Evolutionary conservation across 2,888 invertebrate species (phyloP).

Genomic region (Odontocolon sp.): DNA sequence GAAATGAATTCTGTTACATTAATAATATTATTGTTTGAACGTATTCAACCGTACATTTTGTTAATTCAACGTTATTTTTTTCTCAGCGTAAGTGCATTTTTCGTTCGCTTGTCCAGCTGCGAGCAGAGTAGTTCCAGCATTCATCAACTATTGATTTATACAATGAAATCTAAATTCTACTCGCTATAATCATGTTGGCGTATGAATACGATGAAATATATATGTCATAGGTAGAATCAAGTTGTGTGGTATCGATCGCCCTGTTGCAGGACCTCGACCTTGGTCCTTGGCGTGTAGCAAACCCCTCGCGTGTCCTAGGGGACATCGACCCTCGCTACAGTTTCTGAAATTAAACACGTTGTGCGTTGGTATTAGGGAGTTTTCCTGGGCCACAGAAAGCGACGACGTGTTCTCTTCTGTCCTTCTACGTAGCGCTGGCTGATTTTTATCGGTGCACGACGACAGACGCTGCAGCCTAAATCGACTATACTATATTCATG

Average conservation of each 20-base stretch:
- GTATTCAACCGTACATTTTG: no score
- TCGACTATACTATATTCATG: not conserved
- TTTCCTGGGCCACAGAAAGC: slow-evolving; percentile 39
- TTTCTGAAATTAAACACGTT: slow-evolving; percentile 33
- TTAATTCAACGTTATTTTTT: no score
- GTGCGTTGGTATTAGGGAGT: slow-evolving; percentile 17
- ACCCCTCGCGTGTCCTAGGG: slow-evolving; percentile 63
- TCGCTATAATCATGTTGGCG: no score
- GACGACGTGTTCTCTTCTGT: not conserved
- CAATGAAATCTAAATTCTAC: no score
- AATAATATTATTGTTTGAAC: no score
- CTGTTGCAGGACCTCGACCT: slow-evolving; percentile 75
- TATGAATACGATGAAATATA: not conserved
- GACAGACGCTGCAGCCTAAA: slow-evolving; percentile 10
- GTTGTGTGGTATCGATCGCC: slow-evolving; percentile 69
- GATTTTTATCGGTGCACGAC: slow-evolving; percentile 58
- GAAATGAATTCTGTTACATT: no score
- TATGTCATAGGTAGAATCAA: slow-evolving; percentile 15
- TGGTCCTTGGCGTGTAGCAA: slow-evolving; percentile 72
- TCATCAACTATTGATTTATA: no score
- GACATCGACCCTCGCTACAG: slow-evolving; percentile 62
- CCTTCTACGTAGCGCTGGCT: slow-evolving; percentile 23
- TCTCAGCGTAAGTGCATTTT: no score
- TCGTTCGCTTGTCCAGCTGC: no score
- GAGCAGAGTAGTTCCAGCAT: no score